Conservation (phyloP, 2,888 invertebrate species). For the Cephus rjabovi region DNA sequence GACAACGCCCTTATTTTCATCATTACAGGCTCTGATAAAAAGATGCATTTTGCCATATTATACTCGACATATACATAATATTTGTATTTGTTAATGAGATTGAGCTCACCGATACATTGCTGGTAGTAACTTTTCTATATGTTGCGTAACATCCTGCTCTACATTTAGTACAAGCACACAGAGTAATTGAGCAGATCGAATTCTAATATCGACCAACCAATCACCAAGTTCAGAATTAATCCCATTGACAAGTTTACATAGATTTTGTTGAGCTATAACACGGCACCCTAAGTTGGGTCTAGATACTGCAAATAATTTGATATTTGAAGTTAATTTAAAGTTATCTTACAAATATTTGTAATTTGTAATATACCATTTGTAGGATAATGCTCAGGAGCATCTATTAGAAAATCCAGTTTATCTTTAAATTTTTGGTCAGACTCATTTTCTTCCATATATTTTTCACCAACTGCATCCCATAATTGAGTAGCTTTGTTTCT, state of each 20-base stretch:
- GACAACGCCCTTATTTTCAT: conserved; percentile 75
- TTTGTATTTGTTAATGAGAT: neutral
- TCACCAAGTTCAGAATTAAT: conserved; percentile 79
- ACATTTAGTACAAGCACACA: conserved; percentile 79
- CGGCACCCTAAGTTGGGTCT: conserved; percentile 93
- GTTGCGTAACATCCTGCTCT: conserved; percentile 80
- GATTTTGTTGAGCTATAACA: conserved; percentile 79
- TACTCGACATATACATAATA: neutral
- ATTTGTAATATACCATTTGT: conserved; percentile 71
- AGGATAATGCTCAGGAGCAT: conserved; percentile 79
- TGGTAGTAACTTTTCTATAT: conserved; percentile 72
- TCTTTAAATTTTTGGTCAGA: conserved; percentile 81
- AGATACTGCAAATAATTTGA: conserved; percentile 66
- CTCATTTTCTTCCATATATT: conserved; percentile 88
- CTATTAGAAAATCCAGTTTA: conserved; percentile 79
- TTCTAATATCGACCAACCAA: conserved; percentile 76
- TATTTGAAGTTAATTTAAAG: conserved; percentile 7
- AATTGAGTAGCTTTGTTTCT: conserved; percentile 72
- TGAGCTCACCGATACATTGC: conserved; percentile 69
- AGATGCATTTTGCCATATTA: conserved; percentile 48
- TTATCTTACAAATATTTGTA: conserved; percentile 14
- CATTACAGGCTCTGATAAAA: conserved; percentile 71
- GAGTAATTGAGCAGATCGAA: conserved; percentile 81
- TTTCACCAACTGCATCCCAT: conserved; percentile 81
- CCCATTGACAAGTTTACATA: conserved; percentile 80